Evolutionary conservation across 2,113 vertebrate genomes (phyloP).

Genomic region (Tympanuchus pallidicinctus): DNA sequence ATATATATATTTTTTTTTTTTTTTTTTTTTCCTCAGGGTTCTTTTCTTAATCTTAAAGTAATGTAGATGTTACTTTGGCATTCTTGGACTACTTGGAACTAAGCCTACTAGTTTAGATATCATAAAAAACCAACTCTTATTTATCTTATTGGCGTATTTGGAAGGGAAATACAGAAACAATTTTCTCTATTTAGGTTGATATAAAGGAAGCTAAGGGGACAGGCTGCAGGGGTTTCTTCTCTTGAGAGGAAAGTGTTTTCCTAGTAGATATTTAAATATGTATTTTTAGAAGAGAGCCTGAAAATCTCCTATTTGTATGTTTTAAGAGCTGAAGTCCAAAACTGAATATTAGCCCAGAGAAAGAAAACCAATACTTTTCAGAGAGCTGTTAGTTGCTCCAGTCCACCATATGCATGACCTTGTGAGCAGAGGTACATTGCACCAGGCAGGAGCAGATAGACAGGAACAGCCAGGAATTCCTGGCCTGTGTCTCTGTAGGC

Average conservation of each 20-base stretch:
- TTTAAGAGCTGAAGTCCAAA: not conserved
- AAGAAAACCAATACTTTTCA: not conserved
- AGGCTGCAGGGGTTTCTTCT: not conserved
- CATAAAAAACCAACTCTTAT: constrained; percentile 44
- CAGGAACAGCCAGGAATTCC: not conserved
- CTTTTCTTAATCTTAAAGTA: constrained; percentile 78
- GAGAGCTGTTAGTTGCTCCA: not conserved
- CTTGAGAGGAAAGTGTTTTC: not conserved
- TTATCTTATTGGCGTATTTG: constrained; percentile 58
- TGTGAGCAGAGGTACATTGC: rapidly evolving
- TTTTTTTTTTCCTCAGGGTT: constrained; percentile 61
- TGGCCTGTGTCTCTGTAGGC: not conserved
- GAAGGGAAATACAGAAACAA: not conserved
- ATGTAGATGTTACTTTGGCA: constrained; percentile 78
- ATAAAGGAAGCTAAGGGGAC: not conserved
- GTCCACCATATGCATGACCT: no score
- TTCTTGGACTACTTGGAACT: constrained; percentile 76
- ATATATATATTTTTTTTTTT: constrained; percentile 31
- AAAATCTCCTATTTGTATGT: not conserved
- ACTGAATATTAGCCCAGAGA: not conserved
- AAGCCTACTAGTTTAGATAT: constrained; percentile 60
- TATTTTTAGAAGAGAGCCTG: not conserved
- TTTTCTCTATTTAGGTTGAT: constrained; percentile 30
- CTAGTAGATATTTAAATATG: not conserved
- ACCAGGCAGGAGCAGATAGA: not conserved